These are phyloP conservation scores for Aethes cnicana DNA, from an alignment of 2,888 invertebrate genomes.

Conservation along the genomic window DNA sequence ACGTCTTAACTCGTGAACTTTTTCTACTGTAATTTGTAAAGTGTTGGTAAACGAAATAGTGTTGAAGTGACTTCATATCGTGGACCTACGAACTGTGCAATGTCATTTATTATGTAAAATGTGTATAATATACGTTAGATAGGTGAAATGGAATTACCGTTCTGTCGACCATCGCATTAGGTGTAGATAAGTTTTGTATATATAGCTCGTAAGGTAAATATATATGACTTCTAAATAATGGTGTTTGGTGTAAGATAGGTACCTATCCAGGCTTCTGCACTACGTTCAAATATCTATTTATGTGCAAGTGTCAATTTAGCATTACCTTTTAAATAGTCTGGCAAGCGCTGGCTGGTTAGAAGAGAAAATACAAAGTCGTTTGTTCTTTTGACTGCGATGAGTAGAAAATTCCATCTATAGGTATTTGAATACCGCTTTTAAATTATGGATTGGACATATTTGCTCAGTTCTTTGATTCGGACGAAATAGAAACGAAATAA, in stretches of 20 bases:
- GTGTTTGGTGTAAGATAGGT: conserved; percentile 80
- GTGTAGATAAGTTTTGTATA: conserved; percentile 72
- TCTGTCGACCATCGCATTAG: conserved; percentile 72
- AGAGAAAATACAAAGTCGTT: neutral
- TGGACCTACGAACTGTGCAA: conserved; percentile 74
- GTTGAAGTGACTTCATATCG: conserved; percentile 63
- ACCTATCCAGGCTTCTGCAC: conserved; percentile 78
- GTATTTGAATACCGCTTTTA: too few species aligned
- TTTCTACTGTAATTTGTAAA: conserved; percentile 14
- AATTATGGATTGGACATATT: too few species aligned
- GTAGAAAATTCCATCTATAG: neutral
- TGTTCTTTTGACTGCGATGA: neutral
- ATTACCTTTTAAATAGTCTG: conserved; percentile 47
- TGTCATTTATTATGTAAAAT: conserved; percentile 72
- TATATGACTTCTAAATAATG: conserved; percentile 62
- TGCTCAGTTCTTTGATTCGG: too few species aligned
- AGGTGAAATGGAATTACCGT: conserved; percentile 76
- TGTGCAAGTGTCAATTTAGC: conserved; percentile 78
- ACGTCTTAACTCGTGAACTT: neutral
- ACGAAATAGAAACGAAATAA: neutral
- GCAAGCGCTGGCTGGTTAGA: conserved; percentile 46
- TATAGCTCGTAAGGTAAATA: conserved; percentile 67
- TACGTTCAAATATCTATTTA: conserved; percentile 76
- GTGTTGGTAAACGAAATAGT: conserved; percentile 54
- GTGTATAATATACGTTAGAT: conserved; percentile 74